Conservation (phyloP, 1,140 invertebrate genomes). For the Panonychus citri region DNA sequence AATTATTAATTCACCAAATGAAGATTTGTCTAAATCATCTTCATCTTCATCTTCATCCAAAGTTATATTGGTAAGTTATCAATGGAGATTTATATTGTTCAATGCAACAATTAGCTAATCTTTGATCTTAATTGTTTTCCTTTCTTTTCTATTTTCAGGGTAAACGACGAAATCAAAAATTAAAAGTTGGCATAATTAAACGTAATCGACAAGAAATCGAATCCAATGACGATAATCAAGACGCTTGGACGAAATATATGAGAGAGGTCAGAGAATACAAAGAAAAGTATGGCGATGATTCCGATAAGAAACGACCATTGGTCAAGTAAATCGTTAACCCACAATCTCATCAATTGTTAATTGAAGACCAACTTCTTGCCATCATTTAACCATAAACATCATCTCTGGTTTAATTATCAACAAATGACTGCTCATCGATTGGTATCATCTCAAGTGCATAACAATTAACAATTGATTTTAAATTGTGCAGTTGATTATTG, state of each 20-base stretch:
- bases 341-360: too few relatives aligned
- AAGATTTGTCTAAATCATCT: too few relatives aligned
- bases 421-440: too few relatives aligned
- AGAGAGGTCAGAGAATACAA: slow-evolving; percentile 75
- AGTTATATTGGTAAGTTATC: too few relatives aligned
- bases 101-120: not conserved
- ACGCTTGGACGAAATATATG: slow-evolving; percentile 76
- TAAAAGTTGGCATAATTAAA: slow-evolving; percentile 6
- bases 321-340: slow-evolving; percentile 49
- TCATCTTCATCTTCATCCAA: too few relatives aligned
- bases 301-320: slow-evolving; percentile 58
- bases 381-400: too few relatives aligned
- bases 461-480: too few relatives aligned
- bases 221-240: slow-evolving; percentile 31
- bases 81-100: not conserved
- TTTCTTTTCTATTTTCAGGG: not conserved
- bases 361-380: too few relatives aligned
- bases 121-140: not conserved
- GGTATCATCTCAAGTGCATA: too few relatives aligned
- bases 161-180: slow-evolving; percentile 6
- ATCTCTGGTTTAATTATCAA: too few relatives aligned
- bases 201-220: slow-evolving; percentile 9
- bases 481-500: too few relatives aligned
- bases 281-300: slow-evolving; percentile 69
- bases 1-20: too few relatives aligned